Evolutionary conservation across 2,113 vertebrate species (phyloP), one percentile per base, ranked within the genome.

Genomic region (Dendrocopos noguchii): DNA sequence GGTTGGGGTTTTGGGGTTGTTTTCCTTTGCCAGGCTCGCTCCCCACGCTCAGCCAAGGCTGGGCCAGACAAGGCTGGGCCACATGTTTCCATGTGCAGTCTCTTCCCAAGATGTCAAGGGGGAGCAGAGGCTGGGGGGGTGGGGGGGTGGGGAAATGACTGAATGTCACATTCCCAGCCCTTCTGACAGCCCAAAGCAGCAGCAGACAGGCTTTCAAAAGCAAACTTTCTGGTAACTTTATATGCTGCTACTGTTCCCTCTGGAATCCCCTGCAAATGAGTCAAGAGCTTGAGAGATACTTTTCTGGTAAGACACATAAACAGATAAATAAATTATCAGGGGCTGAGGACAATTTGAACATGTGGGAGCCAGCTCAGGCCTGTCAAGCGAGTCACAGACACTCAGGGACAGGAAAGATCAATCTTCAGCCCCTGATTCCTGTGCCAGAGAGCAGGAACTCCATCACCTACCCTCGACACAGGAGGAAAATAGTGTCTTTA

Each of bases 241-340:
- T 95, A 96, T 79, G 57, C 75, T 87, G 97, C 98, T 98, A 98
- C 98, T 97, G 97, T 96, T 98, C 96, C 97, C 97, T 80, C 84
- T 94, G 96, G 97, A 97, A 93, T 94, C 82, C 65, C 95, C 78
- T 81, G 94, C 93, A 96, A 98, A 98, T 84, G 93, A 97, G 95
- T 97, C 97, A 97, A 97, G 96, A 95, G 96, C 95, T 94, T 95
- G 96, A 97, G 94, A 97, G 96, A 98, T 97, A 97, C 96, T 97
- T 97, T 97, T 91, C 96, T 97, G 94, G 97, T 97, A 96, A 97
- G 95, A 97, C 91, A 94, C 96, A 97, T 93, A 98, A 97, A 98
- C 97, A 98, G 97, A 98, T 97, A 98, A 98, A 98, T 98, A 98
- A 98, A 98, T 98, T 98, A 97, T 94, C 96, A 95, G 67, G 72